These are phyloP conservation scores for Sphenopsis melanotis DNA, from an alignment of 2,797 vertebrate species.

Conservation along the genomic window DNA sequence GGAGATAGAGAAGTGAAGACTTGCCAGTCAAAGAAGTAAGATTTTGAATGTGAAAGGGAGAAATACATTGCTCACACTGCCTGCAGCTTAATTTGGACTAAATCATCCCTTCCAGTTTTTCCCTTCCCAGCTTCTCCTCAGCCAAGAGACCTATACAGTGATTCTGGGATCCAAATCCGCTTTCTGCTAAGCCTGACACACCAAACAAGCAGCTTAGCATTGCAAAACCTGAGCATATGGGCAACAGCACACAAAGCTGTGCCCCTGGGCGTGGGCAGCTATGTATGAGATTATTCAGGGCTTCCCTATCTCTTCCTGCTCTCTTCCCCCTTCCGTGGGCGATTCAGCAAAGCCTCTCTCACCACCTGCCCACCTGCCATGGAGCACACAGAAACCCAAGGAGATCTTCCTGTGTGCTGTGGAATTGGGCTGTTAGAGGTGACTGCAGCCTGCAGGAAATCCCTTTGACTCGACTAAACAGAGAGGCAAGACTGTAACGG, in stretches of 20 bases:
- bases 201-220: neutral
- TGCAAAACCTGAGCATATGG: neutral
- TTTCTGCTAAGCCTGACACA: neutral
- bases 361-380: neutral
- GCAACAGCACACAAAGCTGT: neutral
- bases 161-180: neutral
- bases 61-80: neutral
- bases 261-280: neutral
- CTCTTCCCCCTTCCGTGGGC: neutral
- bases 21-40: neutral
- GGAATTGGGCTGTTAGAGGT: neutral
- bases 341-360: neutral
- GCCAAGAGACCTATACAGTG: neutral
- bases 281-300: neutral
- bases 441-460: neutral
- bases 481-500: neutral
- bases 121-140: neutral
- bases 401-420: neutral
- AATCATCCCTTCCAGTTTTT: neutral
- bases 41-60: neutral
- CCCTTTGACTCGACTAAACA: neutral
- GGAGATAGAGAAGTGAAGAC: neutral
- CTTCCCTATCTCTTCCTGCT: neutral
- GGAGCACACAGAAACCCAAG: rapidly evolving
- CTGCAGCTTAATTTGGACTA: neutral